A percentile compares a stretch with the other conserved stretches of the same genome.
phyloP scores from a whole-genome alignment of 1,140 invertebrate species.

The Ruditapes philippinarum region DNA sequence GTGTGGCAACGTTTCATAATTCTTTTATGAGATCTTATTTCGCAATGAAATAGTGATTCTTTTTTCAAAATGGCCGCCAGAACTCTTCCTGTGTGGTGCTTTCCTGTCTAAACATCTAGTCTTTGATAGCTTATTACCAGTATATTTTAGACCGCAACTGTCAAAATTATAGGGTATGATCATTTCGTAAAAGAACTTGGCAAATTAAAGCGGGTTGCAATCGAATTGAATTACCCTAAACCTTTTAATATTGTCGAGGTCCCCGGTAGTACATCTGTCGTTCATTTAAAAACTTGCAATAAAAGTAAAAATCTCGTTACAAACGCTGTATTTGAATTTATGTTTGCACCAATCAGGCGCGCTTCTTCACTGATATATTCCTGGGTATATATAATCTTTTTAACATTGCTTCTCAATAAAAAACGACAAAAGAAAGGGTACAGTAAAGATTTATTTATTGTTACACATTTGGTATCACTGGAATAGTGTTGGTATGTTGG shows the following conservation, averaged over 20 bases:
- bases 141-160: neutral
- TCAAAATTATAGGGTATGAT: slow-evolving; percentile 1
- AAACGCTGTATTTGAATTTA: too few species aligned
- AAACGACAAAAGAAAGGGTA: too few species aligned
- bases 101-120: neutral
- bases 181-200: neutral
- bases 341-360: too few species aligned
- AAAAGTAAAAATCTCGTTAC: too few species aligned
- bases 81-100: slow-evolving; percentile 24
- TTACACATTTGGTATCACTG: too few species aligned
- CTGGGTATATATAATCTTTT: too few species aligned
- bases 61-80: slow-evolving; percentile 24
- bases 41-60: neutral
- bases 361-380: too few species aligned
- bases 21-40: neutral
- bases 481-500: too few species aligned
- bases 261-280: neutral
- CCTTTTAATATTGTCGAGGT: neutral
- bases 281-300: neutral
- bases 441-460: too few species aligned
- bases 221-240: neutral
- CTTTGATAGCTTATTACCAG: slow-evolving; percentile 7
- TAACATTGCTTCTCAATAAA: too few species aligned
- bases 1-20: slow-evolving; percentile 13
- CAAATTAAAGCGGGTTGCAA: neutral